phyloP scores from a whole-genome alignment of 35 echinoderm and acorn worm genomes.

The Apostichopus japonicus region DNA sequence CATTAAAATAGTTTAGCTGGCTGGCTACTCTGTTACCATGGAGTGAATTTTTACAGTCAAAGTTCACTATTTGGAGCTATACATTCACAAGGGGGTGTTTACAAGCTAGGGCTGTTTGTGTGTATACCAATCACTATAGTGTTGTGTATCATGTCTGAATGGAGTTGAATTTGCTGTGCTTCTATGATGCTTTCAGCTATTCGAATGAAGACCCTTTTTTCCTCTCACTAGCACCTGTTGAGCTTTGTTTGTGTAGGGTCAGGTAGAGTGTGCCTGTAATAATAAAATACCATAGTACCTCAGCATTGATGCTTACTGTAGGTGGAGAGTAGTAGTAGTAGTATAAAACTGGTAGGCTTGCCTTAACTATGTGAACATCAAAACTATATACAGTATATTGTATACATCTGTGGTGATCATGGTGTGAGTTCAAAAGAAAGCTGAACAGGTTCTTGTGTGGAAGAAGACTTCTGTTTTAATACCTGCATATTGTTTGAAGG shows the following conservation, averaged over 20 bases:
- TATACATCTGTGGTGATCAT: no score
- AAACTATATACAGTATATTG: no score
- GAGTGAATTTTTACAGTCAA: neutral
- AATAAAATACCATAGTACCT: neutral
- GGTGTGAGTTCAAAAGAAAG: no score
- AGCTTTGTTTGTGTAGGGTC: neutral
- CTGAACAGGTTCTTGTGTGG: no score
- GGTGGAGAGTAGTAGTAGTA: no score
- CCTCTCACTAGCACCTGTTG: neutral
- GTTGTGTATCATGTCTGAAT: neutral
- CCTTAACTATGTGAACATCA: no score
- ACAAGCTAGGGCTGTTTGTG: neutral
- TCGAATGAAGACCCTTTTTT: neutral
- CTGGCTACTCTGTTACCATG: neutral
- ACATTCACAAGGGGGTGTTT: neutral
- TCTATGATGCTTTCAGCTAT: neutral
- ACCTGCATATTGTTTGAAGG: no score
- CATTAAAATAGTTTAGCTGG: neutral
- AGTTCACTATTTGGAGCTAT: neutral
- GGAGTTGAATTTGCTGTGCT: neutral
- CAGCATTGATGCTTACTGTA: no score
- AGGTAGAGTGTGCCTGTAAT: neutral
- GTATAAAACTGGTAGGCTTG: no score
- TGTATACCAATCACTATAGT: neutral
- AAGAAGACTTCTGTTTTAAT: no score